These are phyloP conservation scores for Paramisgurnus dabryanus DNA, from an alignment of 2,113 vertebrate genomes.

Conservation along the genomic window DNA sequence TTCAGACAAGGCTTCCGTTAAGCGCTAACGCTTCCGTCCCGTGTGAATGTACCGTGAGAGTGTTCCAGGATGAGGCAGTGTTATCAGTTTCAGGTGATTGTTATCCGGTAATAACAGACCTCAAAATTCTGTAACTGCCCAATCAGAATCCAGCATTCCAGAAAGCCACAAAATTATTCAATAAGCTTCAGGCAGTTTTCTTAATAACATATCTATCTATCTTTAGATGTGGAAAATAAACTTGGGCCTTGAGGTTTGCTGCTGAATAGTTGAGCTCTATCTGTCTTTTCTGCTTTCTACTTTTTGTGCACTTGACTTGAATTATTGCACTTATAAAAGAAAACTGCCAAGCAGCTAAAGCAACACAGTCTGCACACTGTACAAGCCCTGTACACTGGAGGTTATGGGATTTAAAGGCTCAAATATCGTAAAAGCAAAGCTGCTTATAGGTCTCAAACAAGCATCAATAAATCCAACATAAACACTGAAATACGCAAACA, in stretches of 20 bases:
- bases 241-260: not conserved
- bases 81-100: no score
- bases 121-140: no score
- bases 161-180: no score
- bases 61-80: no score
- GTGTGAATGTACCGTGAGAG: no score
- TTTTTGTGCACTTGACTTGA: constrained; percentile 27
- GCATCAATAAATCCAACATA: constrained; percentile 19
- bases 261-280: constrained; percentile 6
- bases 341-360: constrained; percentile 16
- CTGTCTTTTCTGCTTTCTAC: constrained; percentile 4
- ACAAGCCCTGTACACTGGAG: constrained; percentile 11
- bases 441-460: constrained; percentile 7
- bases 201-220: no score
- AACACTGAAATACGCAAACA: not conserved
- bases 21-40: no score
- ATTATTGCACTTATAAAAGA: constrained; percentile 20
- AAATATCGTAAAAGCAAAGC: constrained; percentile 14
- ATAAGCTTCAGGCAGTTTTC: no score
- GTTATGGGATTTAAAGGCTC: constrained; percentile 20
- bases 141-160: no score
- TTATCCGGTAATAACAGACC: no score
- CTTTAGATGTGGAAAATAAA: not conserved
- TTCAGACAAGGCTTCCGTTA: no score
- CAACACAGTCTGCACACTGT: constrained; percentile 1